A percentile compares a stretch with the other conserved stretches of the same genome.
These are phyloP conservation scores for Augiades crinisus DNA, from an alignment of 2,888 invertebrate genomes.

Conservation along the genomic window DNA sequence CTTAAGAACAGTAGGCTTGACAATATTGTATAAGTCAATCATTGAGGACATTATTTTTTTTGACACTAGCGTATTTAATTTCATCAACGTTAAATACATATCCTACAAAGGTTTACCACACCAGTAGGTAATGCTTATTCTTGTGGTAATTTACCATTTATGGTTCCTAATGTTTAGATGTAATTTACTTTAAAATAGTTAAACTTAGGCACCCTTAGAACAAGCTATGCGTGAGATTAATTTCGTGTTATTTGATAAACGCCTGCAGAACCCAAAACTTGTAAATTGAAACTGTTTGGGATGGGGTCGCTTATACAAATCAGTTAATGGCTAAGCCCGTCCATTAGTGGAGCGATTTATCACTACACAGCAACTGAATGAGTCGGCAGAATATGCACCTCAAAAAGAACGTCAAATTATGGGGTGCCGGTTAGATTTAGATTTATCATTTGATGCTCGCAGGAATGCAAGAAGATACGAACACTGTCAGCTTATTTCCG, in stretches of 20 bases:
- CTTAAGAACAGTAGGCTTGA: too few relatives aligned
- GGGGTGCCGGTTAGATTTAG: not conserved
- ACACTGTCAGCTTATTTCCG: too few relatives aligned
- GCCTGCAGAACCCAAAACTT: constrained; percentile 57
- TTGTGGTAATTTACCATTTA: too few relatives aligned
- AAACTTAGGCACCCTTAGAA: not conserved
- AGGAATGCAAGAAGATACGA: too few relatives aligned
- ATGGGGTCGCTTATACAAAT: constrained; percentile 50
- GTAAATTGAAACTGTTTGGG: constrained; percentile 44
- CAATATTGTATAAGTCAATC: too few relatives aligned
- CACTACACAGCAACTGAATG: constrained; percentile 45
- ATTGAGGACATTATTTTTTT: too few relatives aligned
- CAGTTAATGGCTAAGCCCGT: constrained; percentile 56
- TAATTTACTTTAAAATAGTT: too few relatives aligned
- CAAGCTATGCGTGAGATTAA: constrained; percentile 47
- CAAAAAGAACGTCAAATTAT: constrained; percentile 10
- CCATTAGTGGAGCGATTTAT: constrained; percentile 54
- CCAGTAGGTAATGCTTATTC: too few relatives aligned
- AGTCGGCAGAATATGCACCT: constrained; percentile 15
- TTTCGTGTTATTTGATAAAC: constrained; percentile 42
- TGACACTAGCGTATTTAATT: too few relatives aligned
- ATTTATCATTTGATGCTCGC: not conserved
- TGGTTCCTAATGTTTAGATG: too few relatives aligned
- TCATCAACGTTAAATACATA: too few relatives aligned
- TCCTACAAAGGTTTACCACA: too few relatives aligned